phyloP scores from a whole-genome alignment of 2,113 vertebrate species.

The Thunnus maccoyii region DNA sequence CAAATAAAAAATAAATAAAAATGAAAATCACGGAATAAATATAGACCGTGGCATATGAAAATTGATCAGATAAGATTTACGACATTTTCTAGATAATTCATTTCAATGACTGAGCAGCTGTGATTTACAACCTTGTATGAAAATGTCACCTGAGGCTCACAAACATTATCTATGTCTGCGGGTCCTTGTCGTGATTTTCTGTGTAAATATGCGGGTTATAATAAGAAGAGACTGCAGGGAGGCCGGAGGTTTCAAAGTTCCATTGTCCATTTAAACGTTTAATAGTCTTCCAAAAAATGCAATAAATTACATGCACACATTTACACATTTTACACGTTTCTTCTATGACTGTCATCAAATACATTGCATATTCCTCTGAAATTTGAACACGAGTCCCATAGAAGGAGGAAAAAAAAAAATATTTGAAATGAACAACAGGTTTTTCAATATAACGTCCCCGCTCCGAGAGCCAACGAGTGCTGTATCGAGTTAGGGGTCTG shows the following conservation, averaged over 20 bases:
- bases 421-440: slow-evolving; percentile 68
- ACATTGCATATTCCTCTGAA: slow-evolving; percentile 93
- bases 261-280: slow-evolving; percentile 92
- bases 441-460: slow-evolving; percentile 97
- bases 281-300: slow-evolving; percentile 95
- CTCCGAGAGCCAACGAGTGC: slow-evolving; percentile 95
- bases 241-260: slow-evolving; percentile 90
- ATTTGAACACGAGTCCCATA: slow-evolving; percentile 92
- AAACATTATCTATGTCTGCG: slow-evolving; percentile 31
- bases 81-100: slow-evolving; percentile 3
- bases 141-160: slow-evolving; percentile 52
- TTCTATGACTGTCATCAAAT: slow-evolving; percentile 92
- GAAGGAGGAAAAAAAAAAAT: slow-evolving; percentile 69
- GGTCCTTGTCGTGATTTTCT: slow-evolving; percentile 82
- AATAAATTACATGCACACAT: slow-evolving; percentile 99
- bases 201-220: slow-evolving; percentile 55
- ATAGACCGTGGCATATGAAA: slow-evolving; percentile 3
- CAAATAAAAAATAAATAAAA: neutral
- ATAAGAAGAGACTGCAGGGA: slow-evolving; percentile 84
- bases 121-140: slow-evolving; percentile 57
- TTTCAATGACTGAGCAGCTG: slow-evolving; percentile 30
- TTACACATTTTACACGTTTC: slow-evolving; percentile 95
- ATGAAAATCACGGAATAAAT: slow-evolving; percentile 5
- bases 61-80: neutral
- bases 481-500: slow-evolving; percentile 94